phyloP scores from a whole-genome alignment of 1,140 invertebrate species.

The Macrotrachela quadricornifera region DNA sequence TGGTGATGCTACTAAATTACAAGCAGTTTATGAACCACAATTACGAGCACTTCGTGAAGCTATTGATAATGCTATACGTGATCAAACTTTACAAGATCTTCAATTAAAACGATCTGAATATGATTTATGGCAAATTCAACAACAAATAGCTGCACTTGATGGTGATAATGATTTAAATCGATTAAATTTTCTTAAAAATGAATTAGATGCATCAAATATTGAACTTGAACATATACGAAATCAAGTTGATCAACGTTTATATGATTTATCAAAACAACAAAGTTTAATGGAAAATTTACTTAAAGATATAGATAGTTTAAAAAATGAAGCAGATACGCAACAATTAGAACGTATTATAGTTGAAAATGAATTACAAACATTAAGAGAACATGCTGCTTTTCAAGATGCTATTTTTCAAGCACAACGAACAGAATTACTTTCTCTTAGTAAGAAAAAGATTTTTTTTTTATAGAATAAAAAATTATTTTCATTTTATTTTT shows the following conservation, averaged over 20 bases:
- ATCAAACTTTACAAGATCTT: conserved; percentile 2
- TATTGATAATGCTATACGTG: conserved; percentile 6
- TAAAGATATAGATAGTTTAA: conserved; percentile 11
- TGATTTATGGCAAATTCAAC: conserved; percentile 2
- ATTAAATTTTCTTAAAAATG: neutral
- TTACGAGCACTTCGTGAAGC: neutral
- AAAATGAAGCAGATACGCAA: conserved; percentile 29
- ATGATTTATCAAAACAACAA: conserved; percentile 2
- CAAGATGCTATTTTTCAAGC: conserved; percentile 16
- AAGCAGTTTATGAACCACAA: neutral
- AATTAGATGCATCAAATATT: neutral
- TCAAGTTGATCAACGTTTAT: conserved; percentile 1
- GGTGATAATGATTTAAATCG: neutral
- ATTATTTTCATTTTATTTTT: too few species aligned
- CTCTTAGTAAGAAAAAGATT: neutral
- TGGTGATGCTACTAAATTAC: neutral
- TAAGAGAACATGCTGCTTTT: conserved; percentile 30
- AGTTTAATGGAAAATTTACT: conserved; percentile 10
- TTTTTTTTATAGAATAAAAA: too few species aligned
- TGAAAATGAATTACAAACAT: conserved; percentile 32
- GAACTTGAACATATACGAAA: conserved; percentile 2
- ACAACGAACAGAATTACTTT: conserved; percentile 4
- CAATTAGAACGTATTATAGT: conserved; percentile 24
- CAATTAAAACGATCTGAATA: conserved; percentile 7
- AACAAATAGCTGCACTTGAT: neutral